These are phyloP conservation scores for Alsophila aescularia DNA, from an alignment of 2,888 invertebrate species.

Conservation along the genomic window DNA sequence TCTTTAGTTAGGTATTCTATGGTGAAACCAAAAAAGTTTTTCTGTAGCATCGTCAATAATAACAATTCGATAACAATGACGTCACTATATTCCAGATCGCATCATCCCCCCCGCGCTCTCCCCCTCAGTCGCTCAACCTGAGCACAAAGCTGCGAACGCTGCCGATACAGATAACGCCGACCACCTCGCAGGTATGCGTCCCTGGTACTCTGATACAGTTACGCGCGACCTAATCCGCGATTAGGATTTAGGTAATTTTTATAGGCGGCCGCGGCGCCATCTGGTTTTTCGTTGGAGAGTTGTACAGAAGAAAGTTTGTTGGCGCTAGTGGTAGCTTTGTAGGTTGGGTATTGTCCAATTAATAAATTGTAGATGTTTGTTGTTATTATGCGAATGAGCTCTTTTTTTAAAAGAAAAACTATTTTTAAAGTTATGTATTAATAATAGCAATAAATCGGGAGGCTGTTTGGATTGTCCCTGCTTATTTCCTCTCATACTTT, in stretches of 20 bases:
- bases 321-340: conserved; percentile 21
- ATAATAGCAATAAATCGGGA: too few species aligned
- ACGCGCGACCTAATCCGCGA: conserved; percentile 71
- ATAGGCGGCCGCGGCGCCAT: conserved; percentile 30
- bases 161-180: conserved; percentile 76
- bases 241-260: conserved; percentile 51
- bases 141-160: conserved; percentile 76
- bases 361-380: background rate
- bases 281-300: conserved; percentile 17
- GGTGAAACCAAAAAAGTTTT: too few species aligned
- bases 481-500: too few species aligned
- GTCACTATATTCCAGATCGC: conserved; percentile 61
- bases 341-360: background rate
- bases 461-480: too few species aligned
- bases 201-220: conserved; percentile 74
- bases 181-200: conserved; percentile 76
- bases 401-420: too few species aligned
- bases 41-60: background rate
- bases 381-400: too few species aligned
- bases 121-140: conserved; percentile 71
- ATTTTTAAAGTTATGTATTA: too few species aligned
- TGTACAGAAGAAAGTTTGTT: conserved; percentile 1
- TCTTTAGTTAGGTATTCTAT: too few species aligned
- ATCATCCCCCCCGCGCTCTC: conserved; percentile 68
- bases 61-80: conserved; percentile 9